Percentiles rank a stretch among this genome's conserved stretches.
These are phyloP conservation scores for Otolemur garnettii DNA, from an alignment of 2,113 vertebrate genomes.

Conservation along the genomic window DNA sequence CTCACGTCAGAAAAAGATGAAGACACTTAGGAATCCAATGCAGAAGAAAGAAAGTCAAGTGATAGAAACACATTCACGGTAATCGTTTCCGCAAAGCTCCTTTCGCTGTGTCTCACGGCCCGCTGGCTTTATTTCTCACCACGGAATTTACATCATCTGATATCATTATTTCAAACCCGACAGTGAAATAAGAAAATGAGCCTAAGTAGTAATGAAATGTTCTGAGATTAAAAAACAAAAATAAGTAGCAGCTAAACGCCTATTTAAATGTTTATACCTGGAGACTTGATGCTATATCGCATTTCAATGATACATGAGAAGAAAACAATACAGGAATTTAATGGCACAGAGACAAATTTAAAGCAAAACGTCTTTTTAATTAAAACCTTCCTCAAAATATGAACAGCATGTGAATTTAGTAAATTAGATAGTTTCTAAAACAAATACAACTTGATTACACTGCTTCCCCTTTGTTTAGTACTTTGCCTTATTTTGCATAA, in stretches of 20 bases:
- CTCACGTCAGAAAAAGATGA: background rate
- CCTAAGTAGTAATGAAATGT: slow-evolving; percentile 28
- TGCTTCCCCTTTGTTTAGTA: background rate
- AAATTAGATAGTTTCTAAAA: slow-evolving; percentile 48
- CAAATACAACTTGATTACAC: slow-evolving; percentile 44
- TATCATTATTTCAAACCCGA: slow-evolving; percentile 41
- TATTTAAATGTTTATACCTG: slow-evolving; percentile 55
- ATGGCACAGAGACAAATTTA: slow-evolving; percentile 20
- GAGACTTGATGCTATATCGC: background rate
- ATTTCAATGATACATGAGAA: slow-evolving; percentile 29
- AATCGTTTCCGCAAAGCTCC: background rate
- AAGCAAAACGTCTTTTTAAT: slow-evolving; percentile 37
- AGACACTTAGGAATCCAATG: background rate
- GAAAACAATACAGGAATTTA: slow-evolving; percentile 13
- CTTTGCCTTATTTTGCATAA: background rate
- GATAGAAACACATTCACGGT: background rate
- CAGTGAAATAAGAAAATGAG: slow-evolving; percentile 52
- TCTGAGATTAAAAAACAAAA: slow-evolving; percentile 23
- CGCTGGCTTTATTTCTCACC: slow-evolving; percentile 68
- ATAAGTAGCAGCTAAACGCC: slow-evolving; percentile 37
- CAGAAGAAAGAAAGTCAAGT: background rate
- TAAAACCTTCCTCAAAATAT: slow-evolving; percentile 7
- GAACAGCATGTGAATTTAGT: slow-evolving; percentile 1
- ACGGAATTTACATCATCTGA: slow-evolving; percentile 2
- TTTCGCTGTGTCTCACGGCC: background rate